Conservation (phyloP, 1,140 invertebrate species). For the Schlechtendalia chinensis region DNA sequence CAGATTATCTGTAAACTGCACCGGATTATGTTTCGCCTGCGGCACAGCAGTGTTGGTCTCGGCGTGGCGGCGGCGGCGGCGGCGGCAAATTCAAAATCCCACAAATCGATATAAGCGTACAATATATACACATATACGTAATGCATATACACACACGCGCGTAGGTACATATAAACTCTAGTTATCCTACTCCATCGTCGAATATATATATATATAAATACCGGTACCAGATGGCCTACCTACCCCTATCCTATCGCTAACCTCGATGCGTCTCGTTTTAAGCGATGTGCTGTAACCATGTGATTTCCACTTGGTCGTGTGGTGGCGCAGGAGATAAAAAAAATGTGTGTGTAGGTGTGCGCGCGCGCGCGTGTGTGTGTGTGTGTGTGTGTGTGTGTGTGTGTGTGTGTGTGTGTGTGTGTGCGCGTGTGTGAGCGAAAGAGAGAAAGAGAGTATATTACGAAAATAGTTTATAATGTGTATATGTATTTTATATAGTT, state of each 20-base stretch:
- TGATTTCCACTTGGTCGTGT: not conserved
- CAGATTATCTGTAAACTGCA: slow-evolving; percentile 49
- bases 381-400: no score
- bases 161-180: not conserved
- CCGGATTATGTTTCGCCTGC: slow-evolving; percentile 40
- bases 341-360: not conserved
- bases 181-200: not conserved
- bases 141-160: not conserved
- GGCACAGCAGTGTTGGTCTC: slow-evolving; percentile 8
- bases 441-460: not conserved
- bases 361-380: no score
- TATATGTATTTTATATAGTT: not conserved
- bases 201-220: not conserved
- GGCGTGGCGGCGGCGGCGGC: not conserved
- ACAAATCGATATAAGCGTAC: slow-evolving; percentile 37
- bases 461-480: not conserved
- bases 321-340: not conserved
- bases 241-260: not conserved
- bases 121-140: not conserved
- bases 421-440: not conserved
- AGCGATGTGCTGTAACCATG: not conserved
- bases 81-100: slow-evolving; percentile 26
- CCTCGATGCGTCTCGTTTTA: not conserved
- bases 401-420: no score
- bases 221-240: slow-evolving; percentile 11